Evolutionary conservation across 1,140 invertebrate species (phyloP), one percentile per base, ranked within the genome.

Genomic region (Cyclina sinensis): DNA sequence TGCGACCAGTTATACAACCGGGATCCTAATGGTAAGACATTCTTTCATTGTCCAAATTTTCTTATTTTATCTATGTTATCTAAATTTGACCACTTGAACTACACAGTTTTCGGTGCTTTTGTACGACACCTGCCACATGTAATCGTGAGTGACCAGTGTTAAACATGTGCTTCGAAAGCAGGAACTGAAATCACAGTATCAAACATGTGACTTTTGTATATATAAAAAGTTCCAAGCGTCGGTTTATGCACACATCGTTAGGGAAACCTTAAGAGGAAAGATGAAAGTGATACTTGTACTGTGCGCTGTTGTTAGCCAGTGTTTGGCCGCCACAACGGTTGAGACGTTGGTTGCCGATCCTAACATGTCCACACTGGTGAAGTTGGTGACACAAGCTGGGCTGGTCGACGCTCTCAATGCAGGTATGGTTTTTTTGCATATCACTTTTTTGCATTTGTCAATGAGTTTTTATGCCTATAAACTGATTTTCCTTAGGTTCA

Each of bases 271-370:
- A 27, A 27, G 24, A 5, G 9, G n/a, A 27, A 82, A 0, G 2
- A 82, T 82, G 79, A 82, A 68, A 21, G 30, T 46, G 0, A 7
- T 57, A 7, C n/a, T 68, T 43, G 0, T 68, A 1, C 24, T 68
- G 0, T 59, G 54, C 35, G 54, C 39, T 46, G 0, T 65, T 27
- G n/a, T 82, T 24, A 32, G 79, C 51, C 59, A 62, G 18, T 82
- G 79, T 82, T 48, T 82, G 21, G 79, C 57, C 0, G 79, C 79
- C 11, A 82, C 79, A 18, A 82, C 79, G 21, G 59, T 82, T 0
- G 79, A 82, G 59, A 39, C 27, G 24, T 18, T 82, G 4, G 79
- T 27, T 4, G 37, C 21, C 0, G 79, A 82, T 37, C 79, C 79
- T 21, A 82, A 68, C 1, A 35, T 65, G 21, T 82, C 79, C 12